A percentile compares a stretch with the other conserved stretches of the same genome.
These are phyloP conservation scores for Oligia strigilis DNA, from an alignment of 2,888 invertebrate species.

Conservation along the genomic window DNA sequence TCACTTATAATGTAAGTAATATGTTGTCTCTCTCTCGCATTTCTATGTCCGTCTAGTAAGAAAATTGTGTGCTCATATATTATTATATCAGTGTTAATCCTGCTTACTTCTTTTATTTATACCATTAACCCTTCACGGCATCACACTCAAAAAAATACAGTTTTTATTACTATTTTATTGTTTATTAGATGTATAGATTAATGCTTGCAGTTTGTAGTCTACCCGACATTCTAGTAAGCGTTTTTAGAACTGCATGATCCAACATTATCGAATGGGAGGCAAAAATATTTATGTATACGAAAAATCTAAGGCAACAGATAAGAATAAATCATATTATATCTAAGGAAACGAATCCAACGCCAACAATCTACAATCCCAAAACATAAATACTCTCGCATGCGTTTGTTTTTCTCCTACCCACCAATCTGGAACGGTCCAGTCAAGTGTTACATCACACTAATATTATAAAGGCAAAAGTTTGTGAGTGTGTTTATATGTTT, in stretches of 20 bases:
- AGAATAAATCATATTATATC: neutral
- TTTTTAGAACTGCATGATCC: neutral
- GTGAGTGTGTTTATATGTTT: no score
- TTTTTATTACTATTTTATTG: neutral
- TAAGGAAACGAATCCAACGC: neutral
- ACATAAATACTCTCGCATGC: conserved; percentile 7
- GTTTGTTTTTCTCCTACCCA: conserved; percentile 31
- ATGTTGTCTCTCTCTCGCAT: no score
- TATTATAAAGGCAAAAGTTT: no score
- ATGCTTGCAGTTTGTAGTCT: neutral
- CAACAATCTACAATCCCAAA: neutral
- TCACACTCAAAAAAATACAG: neutral
- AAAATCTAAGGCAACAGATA: neutral
- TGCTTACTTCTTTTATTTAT: no score
- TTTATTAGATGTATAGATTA: neutral
- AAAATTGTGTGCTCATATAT: no score
- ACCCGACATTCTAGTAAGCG: neutral
- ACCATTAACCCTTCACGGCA: neutral
- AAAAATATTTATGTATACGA: neutral
- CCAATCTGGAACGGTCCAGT: conserved; percentile 22
- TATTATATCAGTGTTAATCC: no score
- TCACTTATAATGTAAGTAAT: no score
- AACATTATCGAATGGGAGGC: neutral
- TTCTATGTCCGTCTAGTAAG: no score
- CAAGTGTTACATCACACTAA: conserved; percentile 12